These are phyloP conservation scores for Bathynomus jamesi DNA, from an alignment of 1,140 invertebrate genomes.

Conservation along the genomic window DNA sequence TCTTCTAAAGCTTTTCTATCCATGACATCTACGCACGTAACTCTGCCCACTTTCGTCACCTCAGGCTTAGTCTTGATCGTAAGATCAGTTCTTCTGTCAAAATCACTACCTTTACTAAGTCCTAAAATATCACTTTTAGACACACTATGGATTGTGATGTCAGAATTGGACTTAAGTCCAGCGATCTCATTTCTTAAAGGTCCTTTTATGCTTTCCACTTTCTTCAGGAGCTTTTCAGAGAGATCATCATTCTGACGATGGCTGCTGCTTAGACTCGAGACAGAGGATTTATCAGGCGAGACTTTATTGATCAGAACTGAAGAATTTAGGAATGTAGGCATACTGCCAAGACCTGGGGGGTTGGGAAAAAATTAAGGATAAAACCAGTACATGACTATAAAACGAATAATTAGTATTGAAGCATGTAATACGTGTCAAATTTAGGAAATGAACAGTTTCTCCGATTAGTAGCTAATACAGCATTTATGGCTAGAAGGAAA, in stretches of 20 bases:
- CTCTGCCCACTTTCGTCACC: constrained; percentile 24
- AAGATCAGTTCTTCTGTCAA: constrained; percentile 5
- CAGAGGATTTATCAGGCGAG: constrained; percentile 26
- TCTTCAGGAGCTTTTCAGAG: constrained; percentile 20
- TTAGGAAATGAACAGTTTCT: too few species aligned
- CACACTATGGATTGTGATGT: constrained; percentile 37
- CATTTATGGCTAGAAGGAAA: too few species aligned
- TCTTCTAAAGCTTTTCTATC: constrained; percentile 35
- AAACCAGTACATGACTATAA: too few species aligned
- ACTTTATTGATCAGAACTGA: constrained; percentile 37
- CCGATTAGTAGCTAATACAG: too few species aligned
- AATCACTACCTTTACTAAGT: constrained; percentile 13
- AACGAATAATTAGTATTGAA: too few species aligned
- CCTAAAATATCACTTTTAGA: constrained; percentile 33
- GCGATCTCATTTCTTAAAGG: constrained; percentile 24
- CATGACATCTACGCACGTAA: constrained; percentile 35
- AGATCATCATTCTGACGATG: constrained; percentile 18
- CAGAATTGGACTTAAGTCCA: constrained; percentile 33
- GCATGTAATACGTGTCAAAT: too few species aligned
- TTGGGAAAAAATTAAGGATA: too few species aligned
- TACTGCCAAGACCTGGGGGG: constrained; percentile 25
- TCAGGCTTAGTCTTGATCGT: constrained; percentile 12
- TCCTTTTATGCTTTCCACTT: constrained; percentile 18
- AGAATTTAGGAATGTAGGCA: constrained; percentile 36
- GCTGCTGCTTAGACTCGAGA: not conserved